Evolutionary conservation across 2,797 vertebrate species (phyloP), one percentile per base, ranked within the genome.

Genomic region (Cheirogaleus major): DNA sequence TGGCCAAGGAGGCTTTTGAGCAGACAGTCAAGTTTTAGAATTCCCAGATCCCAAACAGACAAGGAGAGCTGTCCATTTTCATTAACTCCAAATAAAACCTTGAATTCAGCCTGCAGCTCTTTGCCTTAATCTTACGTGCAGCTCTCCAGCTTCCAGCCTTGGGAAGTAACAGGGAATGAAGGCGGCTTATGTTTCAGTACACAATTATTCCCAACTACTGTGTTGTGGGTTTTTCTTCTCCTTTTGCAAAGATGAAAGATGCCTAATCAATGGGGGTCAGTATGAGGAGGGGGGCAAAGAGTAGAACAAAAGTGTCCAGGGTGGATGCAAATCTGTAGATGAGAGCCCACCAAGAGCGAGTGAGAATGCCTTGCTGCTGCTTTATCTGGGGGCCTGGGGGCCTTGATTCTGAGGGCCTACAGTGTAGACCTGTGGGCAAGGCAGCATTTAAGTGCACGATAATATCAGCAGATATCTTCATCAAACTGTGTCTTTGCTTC

Each of bases 81-180:
- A 97, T 95, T 50, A 78, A 41, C 82, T 95, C 86, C 67, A 90
- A 84, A 95, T 73, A 83, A 95, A 94, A 95, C 78, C 45, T 79
- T 89, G 22, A 92, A 78, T 50, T 92, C 76, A 83, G 94, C 14
- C 69, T 83, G 86, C 35, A 82, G 92, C 59, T 12, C 65, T 95
- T 73, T 79, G 55, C 50, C 41, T 96, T 95, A 52, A 75, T 61
- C 59, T 38, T 48, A 20, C 3, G 81, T 73, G 59, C 92, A 69
- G 69, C 45, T 86, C 61, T 89, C 30, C 69, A 87, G 63, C 30
- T 73, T 93, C 32, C 65, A 76, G 48, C 75, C 65, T 67, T 43
- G 52, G 61, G 84, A 96, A 95, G 45, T 78, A 69, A 30, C 55
- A 65, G 4, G 30, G 43, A 73, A 32, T 48, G 57, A 78, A 96